Base-by-base conservation (phyloP, 2,888 invertebrate genomes). In the Ormyrus nitidulus region DNA sequence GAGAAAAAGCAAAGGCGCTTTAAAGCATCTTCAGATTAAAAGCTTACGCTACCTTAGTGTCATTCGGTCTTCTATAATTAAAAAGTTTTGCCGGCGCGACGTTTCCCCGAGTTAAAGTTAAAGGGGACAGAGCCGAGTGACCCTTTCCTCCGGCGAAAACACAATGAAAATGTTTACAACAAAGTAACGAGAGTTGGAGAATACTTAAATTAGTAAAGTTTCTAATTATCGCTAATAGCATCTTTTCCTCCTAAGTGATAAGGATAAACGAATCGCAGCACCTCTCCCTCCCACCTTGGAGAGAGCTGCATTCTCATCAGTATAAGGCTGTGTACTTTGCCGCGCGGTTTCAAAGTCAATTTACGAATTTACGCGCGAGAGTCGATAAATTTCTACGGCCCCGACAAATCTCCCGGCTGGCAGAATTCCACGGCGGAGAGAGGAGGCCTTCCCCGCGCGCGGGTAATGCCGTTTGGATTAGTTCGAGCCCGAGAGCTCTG, bases 21-120 rank as follows among this genome's bases (percentile, higher is more conserved):
- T 77, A 81, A 82, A 83, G 83, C 82, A 83, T 81, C 81, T 82
- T 70, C 59, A 81, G 85, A 85, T 86, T 85, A 85, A 85, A 83
- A 84, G 84, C 85, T 86, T 84, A 84, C 82, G 82, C 82, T 74
- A 81, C 77, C 84, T 84, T 84, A 83, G 81, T 82, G 83, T 84
- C 84, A 83, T 81, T 83, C 80, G 83, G 83, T 84, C 82, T 77
- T 79, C 81, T 74, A 81, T 79, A 84, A 84, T 83, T 83, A 84
- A 84, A 84, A 85, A 83, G 80, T 84, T 83, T 82, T 66, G n/a
- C 34, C 56, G 19, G 58, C 61, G 72, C 61, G 72, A 61, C 72
- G 58, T 68, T 73, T 62, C 62, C 34, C 34, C 77, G 68, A 64
- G 69, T 73, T 77, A 56, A 72, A 80, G 61, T 76, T 61, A 73